Base-by-base conservation (phyloP, 2,113 vertebrate genomes). In the Agelaius tricolor region DNA sequence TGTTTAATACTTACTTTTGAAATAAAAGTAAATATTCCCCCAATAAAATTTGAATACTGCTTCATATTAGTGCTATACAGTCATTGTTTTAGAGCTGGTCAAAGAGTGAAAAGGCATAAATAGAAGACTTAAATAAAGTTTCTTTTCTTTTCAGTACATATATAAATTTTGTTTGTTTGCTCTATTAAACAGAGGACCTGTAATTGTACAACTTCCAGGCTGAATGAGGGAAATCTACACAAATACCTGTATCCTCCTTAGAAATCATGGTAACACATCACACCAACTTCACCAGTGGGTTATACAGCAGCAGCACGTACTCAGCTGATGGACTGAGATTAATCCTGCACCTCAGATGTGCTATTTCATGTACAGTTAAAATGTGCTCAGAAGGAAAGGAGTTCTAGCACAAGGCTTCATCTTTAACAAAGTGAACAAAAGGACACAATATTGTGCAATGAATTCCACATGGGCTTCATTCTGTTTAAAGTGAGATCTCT, bases 381-480 rank as follows among this genome's bases (percentile, higher is more conserved):
- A 85, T 62, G 86, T 71, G 23, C 43, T 90, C 5, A 6, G 73
- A 85, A 90, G 72, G 31, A 89, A 93, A 80, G 57, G 19, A 73
- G 30, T 35, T 78, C 14, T 15, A 77, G 74, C 3, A 15, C 73
- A 57, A 76, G 44, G 52, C 57, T 91, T 69, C 47, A 68, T 80
- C 82, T 81, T 87, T 63, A 84, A 92, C 75, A 84, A 54, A 77
- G 55, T 81, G 80, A 84, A 88, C 67, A 88, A 86, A 95, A 80
- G 72, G 31, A 66, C 35, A 46, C 27, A 63, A 72, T 81, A 81
- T 47, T 54, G 35, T 89, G 65, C 43, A 69, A 49, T 84, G 66
- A 69, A 52, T 86, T 80, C 83, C 47, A 72, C 35, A 22, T 54
- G 31, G 71, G 5, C n/a, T 72, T 82, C 37, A 23, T 67, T 82